Evolutionary conservation across 2,888 invertebrate genomes (phyloP).

Genomic region (Neoscelio sp.): DNA sequence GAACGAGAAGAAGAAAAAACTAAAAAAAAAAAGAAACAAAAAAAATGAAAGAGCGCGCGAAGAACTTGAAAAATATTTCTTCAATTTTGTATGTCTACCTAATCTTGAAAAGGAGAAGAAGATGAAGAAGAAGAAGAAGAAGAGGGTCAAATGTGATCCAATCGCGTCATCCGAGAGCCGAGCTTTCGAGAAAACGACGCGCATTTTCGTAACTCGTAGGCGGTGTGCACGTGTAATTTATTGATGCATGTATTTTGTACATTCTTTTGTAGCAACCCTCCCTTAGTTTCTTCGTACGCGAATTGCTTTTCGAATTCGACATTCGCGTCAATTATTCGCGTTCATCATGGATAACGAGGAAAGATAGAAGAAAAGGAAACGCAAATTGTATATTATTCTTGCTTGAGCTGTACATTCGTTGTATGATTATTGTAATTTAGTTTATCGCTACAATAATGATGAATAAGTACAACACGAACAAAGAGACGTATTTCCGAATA

Average conservation of each 20-base stretch:
- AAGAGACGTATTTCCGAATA: conserved; percentile 51
- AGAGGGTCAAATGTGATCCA: conserved; percentile 9
- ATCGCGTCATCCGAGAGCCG: conserved; percentile 61
- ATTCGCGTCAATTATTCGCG: conserved; percentile 49
- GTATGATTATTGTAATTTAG: conserved; percentile 61
- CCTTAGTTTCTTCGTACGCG: conserved; percentile 70
- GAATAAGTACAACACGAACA: conserved; percentile 64
- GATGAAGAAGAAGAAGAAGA: neutral
- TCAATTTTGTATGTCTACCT: conserved; percentile 68
- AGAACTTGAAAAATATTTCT: conserved; percentile 63
- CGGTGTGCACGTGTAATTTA: conserved; percentile 79
- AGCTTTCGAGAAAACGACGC: conserved; percentile 51
- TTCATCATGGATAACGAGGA: conserved; percentile 21
- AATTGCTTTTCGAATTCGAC: conserved; percentile 25
- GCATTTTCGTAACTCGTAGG: conserved; percentile 76
- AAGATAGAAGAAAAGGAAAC: neutral
- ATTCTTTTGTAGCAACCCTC: conserved; percentile 66
- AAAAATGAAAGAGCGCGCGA: conserved; percentile 43
- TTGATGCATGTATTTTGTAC: conserved; percentile 73
- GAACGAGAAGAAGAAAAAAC: conserved; percentile 44
- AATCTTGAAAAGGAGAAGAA: conserved; percentile 41
- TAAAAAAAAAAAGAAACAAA: neutral
- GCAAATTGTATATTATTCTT: conserved; percentile 60
- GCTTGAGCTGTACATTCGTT: conserved; percentile 63
- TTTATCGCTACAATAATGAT: conserved; percentile 41